phyloP scores from a whole-genome alignment of 2,113 vertebrate genomes.

The Microcebus murinus region DNA sequence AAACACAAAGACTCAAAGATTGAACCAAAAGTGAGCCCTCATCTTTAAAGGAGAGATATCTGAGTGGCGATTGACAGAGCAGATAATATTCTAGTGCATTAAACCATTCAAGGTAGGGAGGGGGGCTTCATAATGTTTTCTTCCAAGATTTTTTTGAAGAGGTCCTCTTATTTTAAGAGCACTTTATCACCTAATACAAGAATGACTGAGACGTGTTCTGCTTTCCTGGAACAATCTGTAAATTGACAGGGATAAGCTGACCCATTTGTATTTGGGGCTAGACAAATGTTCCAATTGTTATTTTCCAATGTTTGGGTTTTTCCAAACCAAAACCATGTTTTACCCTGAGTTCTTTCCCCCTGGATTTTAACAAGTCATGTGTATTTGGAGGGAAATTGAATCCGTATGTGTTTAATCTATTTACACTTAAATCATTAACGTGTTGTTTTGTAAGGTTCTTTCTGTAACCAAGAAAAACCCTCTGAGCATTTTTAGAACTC shows the following conservation, averaged over 20 bases:
- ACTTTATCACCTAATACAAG: slow-evolving; percentile 51
- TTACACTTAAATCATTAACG: slow-evolving; percentile 64
- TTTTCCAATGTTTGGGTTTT: slow-evolving; percentile 76
- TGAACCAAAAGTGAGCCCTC: neutral
- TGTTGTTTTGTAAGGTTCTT: slow-evolving; percentile 52
- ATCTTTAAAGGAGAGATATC: neutral
- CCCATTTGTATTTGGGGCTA: slow-evolving; percentile 48
- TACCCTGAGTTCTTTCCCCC: slow-evolving; percentile 52
- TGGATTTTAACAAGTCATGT: slow-evolving; percentile 69
- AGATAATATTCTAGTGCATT: neutral
- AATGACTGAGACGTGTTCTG: slow-evolving; percentile 1
- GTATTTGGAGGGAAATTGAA: slow-evolving; percentile 70
- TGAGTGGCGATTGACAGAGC: neutral
- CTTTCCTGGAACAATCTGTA: slow-evolving; percentile 68
- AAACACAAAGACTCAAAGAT: neutral
- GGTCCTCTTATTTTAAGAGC: slow-evolving; percentile 30
- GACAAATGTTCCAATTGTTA: slow-evolving; percentile 64
- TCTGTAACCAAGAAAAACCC: slow-evolving; percentile 20
- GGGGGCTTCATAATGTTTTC: neutral
- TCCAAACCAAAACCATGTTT: slow-evolving; percentile 74
- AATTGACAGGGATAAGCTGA: slow-evolving; percentile 58
- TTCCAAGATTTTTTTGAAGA: slow-evolving; percentile 33
- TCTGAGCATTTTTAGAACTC: neutral
- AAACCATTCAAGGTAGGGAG: no score
- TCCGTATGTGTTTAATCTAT: slow-evolving; percentile 61